Conservation (phyloP, 1,140 invertebrate genomes). For the Maconellicoccus hirsutus region DNA sequence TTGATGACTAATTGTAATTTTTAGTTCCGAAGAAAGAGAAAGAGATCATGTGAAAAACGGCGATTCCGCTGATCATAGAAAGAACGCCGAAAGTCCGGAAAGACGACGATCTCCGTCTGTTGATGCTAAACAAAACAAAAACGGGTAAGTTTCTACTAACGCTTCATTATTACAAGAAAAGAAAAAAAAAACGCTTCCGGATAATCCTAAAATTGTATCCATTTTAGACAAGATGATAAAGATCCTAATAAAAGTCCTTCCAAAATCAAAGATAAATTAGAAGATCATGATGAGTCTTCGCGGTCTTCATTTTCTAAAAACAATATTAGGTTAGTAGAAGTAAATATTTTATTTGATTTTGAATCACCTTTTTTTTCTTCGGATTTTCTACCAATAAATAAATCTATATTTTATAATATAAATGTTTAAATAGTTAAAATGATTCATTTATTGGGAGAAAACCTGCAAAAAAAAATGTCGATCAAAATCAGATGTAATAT, state of each 20-base stretch:
- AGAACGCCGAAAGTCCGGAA: background rate
- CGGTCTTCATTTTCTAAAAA: background rate
- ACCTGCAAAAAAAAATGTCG: too few species aligned
- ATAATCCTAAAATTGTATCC: background rate
- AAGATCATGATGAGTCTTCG: background rate
- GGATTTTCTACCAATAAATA: too few species aligned
- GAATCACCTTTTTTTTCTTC: too few species aligned
- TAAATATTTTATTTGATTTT: background rate
- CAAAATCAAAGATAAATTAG: background rate
- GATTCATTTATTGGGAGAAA: too few species aligned
- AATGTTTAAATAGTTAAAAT: too few species aligned
- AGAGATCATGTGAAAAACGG: slow-evolving; percentile 1
- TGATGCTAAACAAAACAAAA: background rate
- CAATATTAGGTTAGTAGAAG: background rate
- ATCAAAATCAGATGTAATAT: too few species aligned
- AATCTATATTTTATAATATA: too few species aligned
- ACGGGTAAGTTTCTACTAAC: background rate
- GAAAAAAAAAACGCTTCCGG: too few species aligned
- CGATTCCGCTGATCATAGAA: background rate
- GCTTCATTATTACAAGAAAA: too few species aligned
- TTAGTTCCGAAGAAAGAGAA: background rate
- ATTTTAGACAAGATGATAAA: slow-evolving; percentile 2
- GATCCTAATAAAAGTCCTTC: background rate
- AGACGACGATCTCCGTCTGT: background rate
- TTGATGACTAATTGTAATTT: too few species aligned